Base-by-base conservation (phyloP, 1,140 invertebrate genomes). In the Parapsyche elsis region DNA sequence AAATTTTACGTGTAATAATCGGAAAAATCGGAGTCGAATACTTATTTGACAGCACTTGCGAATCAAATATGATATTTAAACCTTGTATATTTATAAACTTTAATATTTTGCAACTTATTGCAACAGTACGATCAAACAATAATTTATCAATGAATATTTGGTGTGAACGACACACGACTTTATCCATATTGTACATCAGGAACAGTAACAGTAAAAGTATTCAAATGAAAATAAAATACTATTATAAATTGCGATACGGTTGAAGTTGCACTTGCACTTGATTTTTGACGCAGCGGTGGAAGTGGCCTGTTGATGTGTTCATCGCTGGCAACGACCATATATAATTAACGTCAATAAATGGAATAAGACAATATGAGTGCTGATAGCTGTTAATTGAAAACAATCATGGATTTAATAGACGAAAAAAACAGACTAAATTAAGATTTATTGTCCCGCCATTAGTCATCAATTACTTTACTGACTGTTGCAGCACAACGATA, bases 331-430 rank as follows among this genome's bases (percentile, higher is more conserved):
- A 61, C 21, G 23, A 59, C 21, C 75, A 64, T 64, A 81, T 78
- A 79, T 79, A 74, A 83, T 83, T 83, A 83, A 81, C 79, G 74
- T 78, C 74, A 83, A 83, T 83, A 81, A 79, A 83, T 44, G 64
- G 79, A 79, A 80, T 79, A 79, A 78, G 44, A 78, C 75, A 45
- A 82, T 80, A 78, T 78, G 81, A 83, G 77, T 80, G 74, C 77
- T 82, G 81, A 82, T 80, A 71, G 79, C 21, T 14, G 73, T 71
- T 83, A 81, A 83, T 83, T 83, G 79, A 81, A 83, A 81, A 81
- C 80, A 83, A 83, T 83, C 82, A 83, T 80, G 80, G 76, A 83
- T 81, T 83, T 80, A 83, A 83, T 83, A 81, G 82, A 78, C 79
- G 57, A 80, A 83, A 83, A 83, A 83, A 78, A 83, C 75, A 81